Conservation (phyloP, 2,113 vertebrate species). For the Marmota monax region DNA sequence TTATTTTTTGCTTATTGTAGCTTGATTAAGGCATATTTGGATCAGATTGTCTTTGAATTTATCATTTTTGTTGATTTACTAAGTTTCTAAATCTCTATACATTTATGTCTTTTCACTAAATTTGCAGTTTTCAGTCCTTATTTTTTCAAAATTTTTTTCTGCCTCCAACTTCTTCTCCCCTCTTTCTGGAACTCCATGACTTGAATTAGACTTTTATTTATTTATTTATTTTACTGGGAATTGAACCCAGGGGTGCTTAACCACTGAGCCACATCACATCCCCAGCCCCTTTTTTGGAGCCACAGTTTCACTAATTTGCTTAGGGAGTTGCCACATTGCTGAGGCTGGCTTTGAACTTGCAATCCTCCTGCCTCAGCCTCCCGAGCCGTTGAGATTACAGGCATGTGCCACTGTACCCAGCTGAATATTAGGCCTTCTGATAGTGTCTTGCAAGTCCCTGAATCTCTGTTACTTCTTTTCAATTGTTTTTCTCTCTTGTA, state of each 20-base stretch:
- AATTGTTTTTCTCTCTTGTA: background rate
- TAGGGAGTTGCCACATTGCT: too few species aligned
- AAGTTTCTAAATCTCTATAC: background rate
- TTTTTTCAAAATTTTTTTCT: slow-evolving; percentile 22
- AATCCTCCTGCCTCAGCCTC: too few species aligned
- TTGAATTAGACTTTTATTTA: background rate
- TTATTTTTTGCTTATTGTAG: slow-evolving; percentile 33
- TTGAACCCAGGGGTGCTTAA: too few species aligned
- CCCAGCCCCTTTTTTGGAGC: too few species aligned
- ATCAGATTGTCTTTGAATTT: slow-evolving; percentile 56
- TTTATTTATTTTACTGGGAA: background rate
- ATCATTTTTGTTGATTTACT: background rate
- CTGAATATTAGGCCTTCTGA: background rate
- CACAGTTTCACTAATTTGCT: too few species aligned
- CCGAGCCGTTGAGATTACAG: too few species aligned
- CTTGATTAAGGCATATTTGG: slow-evolving; percentile 31
- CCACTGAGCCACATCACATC: too few species aligned
- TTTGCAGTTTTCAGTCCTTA: slow-evolving; percentile 4
- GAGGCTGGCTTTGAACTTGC: too few species aligned
- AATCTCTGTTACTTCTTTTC: background rate
- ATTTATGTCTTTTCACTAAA: slow-evolving; percentile 45
- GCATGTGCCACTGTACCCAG: too few species aligned
- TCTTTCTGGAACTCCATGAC: background rate
- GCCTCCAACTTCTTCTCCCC: background rate
- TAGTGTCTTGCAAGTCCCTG: background rate